These are phyloP conservation scores for Arrhopalites spinosus DNA, from an alignment of 2,888 invertebrate species.

Conservation along the genomic window DNA sequence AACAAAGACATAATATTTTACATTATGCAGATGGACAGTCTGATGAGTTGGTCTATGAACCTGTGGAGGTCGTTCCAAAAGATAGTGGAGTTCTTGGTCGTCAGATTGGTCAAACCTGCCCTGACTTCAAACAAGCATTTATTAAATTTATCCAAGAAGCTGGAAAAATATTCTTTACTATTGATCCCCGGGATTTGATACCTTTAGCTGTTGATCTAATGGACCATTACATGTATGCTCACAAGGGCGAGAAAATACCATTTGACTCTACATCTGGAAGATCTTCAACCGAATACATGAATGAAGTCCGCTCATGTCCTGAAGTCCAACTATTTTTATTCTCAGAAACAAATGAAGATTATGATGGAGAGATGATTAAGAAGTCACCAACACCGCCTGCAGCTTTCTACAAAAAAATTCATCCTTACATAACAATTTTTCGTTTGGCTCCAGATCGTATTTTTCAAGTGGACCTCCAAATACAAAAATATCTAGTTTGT, in stretches of 20 bases:
- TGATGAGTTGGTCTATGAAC: constrained; percentile 12
- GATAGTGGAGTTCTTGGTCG: background rate
- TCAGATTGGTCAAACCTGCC: background rate
- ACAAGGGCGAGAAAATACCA: background rate
- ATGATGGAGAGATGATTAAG: background rate
- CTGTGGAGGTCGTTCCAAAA: background rate
- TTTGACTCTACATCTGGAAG: constrained; percentile 21
- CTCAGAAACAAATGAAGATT: too few species aligned
- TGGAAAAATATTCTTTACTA: constrained; percentile 15
- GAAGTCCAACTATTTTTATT: background rate
- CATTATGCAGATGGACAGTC: background rate
- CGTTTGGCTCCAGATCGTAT: constrained; percentile 6
- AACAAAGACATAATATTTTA: background rate
- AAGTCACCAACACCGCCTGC: background rate
- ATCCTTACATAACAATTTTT: background rate
- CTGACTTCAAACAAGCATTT: background rate
- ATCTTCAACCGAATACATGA: constrained; percentile 5
- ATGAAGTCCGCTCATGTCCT: background rate
- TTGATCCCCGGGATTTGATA: constrained; percentile 13
- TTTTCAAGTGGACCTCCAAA: background rate
- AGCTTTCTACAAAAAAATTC: background rate
- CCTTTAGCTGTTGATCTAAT: constrained; percentile 13
- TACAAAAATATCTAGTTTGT: background rate
- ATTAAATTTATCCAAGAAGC: background rate
- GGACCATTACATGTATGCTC: constrained; percentile 17